Percentiles rank a stretch among this genome's conserved stretches.
phyloP scores from a whole-genome alignment of 1,140 invertebrate genomes.

The Trichomalopsis sarcophagae region DNA sequence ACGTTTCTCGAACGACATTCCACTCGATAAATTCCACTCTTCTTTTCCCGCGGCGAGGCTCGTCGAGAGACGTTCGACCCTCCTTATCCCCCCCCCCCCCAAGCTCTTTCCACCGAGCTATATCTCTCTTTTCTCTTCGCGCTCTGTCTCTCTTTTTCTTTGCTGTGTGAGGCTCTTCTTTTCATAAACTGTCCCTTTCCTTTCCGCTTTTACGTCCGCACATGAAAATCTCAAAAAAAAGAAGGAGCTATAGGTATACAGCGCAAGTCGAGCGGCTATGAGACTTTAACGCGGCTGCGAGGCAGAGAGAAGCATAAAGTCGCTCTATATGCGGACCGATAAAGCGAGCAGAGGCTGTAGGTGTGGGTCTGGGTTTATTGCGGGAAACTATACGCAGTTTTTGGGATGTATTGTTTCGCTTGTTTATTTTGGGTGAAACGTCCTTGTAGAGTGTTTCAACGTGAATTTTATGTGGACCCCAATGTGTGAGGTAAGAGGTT shows the following conservation, averaged over 20 bases:
- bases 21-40: constrained; percentile 40
- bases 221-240: constrained; percentile 1
- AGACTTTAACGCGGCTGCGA: neutral
- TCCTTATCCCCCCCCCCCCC: neutral
- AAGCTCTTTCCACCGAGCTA: neutral
- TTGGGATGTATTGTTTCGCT: too few species aligned
- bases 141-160: neutral
- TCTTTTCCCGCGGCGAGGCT: constrained; percentile 4
- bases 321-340: neutral
- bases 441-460: too few species aligned
- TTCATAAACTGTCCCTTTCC: constrained; percentile 27
- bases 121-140: neutral
- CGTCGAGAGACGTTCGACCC: constrained; percentile 3
- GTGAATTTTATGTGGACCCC: too few species aligned
- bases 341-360: neutral
- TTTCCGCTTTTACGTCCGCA: neutral
- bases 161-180: neutral
- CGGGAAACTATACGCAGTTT: too few species aligned
- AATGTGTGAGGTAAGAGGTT: too few species aligned
- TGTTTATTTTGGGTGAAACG: too few species aligned
- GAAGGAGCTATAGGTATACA: too few species aligned
- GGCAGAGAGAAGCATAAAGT: constrained; percentile 3
- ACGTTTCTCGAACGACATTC: constrained; percentile 25
- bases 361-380: too few species aligned
- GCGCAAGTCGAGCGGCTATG: neutral